These are phyloP conservation scores for Meriones psammophilus DNA, from an alignment of 2,797 vertebrate species.

Conservation along the genomic window DNA sequence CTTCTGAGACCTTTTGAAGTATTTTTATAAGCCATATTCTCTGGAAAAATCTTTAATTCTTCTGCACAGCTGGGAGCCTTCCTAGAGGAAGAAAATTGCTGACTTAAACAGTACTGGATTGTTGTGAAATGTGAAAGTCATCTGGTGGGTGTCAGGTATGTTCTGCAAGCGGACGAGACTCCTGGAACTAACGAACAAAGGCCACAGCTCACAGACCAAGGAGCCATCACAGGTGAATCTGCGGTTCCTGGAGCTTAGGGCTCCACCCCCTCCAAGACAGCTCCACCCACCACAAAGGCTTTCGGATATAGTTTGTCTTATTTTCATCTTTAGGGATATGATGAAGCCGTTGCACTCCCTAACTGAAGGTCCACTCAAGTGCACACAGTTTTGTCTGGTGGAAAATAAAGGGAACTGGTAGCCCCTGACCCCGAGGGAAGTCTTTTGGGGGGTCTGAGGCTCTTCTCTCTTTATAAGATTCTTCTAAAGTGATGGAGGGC, in stretches of 20 bases:
- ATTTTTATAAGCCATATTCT: background rate
- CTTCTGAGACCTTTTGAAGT: constrained; percentile 14
- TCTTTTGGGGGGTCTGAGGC: background rate
- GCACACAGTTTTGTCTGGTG: background rate
- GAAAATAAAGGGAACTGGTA: background rate
- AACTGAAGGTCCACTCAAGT: background rate
- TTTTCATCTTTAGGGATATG: background rate
- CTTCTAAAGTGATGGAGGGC: background rate
- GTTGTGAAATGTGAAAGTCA: constrained; percentile 10
- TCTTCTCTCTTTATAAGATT: background rate
- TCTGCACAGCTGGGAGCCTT: background rate
- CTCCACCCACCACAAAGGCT: fast-evolving
- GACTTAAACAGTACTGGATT: background rate
- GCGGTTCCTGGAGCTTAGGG: fast-evolving
- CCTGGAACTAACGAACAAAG: background rate
- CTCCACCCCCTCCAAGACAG: no score
- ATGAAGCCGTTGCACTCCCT: fast-evolving
- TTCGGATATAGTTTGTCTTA: background rate
- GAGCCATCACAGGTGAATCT: fast-evolving
- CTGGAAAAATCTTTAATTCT: background rate
- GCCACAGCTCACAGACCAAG: fast-evolving
- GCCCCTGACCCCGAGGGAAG: background rate
- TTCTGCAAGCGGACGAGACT: background rate
- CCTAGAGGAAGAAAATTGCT: constrained; percentile 12
- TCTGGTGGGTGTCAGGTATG: background rate